phyloP scores from a whole-genome alignment of 2,888 invertebrate species.

The Tiliacea citrago region DNA sequence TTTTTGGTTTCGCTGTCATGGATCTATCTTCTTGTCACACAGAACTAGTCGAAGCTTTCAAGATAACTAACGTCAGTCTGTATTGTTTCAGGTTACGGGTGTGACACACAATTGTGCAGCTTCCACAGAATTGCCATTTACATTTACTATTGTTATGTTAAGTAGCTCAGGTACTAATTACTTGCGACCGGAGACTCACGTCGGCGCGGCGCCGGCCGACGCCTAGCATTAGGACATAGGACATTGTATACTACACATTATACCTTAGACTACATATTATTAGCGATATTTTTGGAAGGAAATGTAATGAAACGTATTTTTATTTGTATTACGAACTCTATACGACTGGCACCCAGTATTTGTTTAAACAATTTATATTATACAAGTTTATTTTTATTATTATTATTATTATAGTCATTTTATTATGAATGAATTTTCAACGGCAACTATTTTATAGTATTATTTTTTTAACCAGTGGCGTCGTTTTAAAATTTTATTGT shows the following conservation, averaged over 20 bases:
- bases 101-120: conserved; percentile 80
- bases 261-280: conserved; percentile 77
- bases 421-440: conserved; percentile 64
- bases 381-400: conserved; percentile 61
- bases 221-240: conserved; percentile 80
- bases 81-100: conserved; percentile 77
- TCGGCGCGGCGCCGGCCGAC: conserved; percentile 52
- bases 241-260: conserved; percentile 85
- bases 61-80: neutral
- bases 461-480: conserved; percentile 75
- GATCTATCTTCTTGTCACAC: neutral
- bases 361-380: conserved; percentile 68
- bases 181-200: conserved; percentile 54
- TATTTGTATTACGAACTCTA: conserved; percentile 79
- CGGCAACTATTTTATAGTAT: conserved; percentile 79
- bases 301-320: conserved; percentile 81
- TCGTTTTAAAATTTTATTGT: conserved; percentile 62
- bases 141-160: conserved; percentile 77
- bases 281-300: conserved; percentile 85
- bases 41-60: neutral
- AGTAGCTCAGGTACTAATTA: conserved; percentile 69
- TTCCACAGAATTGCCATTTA: conserved; percentile 89
- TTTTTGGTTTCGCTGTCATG: too few species aligned
- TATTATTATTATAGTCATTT: conserved; percentile 56
- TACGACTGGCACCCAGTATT: conserved; percentile 86